Base-by-base conservation (phyloP, 1,140 invertebrate genomes). In the Diprion similis region DNA sequence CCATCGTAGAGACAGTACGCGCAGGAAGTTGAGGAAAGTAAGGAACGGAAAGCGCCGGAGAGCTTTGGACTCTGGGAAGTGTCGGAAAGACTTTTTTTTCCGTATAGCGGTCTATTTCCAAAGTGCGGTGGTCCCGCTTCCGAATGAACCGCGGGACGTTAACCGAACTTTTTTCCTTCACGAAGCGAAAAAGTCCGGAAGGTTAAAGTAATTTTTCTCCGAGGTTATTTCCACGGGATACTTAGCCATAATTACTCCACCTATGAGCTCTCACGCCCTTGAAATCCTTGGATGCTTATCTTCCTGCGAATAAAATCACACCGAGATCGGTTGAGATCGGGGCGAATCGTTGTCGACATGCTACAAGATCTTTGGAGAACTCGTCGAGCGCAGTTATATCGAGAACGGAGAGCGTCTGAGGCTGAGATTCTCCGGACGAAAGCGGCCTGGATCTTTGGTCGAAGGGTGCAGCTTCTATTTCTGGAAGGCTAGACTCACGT, bases 391-490 rank as follows among this genome's bases (percentile, higher is more conserved):
- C 24, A 37, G 24, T 37, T 37, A 37, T 37, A 37, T 37, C 24
- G 24, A 37, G 24, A 37, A 37, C 24, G 24, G 24, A 37, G 24
- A 37, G 51, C 11, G 51, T 15, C 51, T 59, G 11, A 59, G 51
- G 51, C 51, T 59, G 6, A 59, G 51, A 9, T 4, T 59, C 51
- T 59, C n/a, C 51, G 11, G 51, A 59, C 51, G 11, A 59, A 59
- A 59, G 51, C 51, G 51, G 51, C 51, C 3, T 59, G 51, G 51
- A 59, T 59, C 51, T 13, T 51, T 37, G 51, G 51, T 59, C 51
- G 51, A 59, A 59, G 51, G 51, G 51, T 59, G 51, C 51, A 59
- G 51, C 51, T 59, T 59, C 51, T 59, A 59, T 59, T 59, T 59
- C 51, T 59, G 51, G 51, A 59, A 59, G 51, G 51, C 51, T 59